phyloP scores from a whole-genome alignment of 1,140 invertebrate genomes.

The Odontomachus brunneus region DNA sequence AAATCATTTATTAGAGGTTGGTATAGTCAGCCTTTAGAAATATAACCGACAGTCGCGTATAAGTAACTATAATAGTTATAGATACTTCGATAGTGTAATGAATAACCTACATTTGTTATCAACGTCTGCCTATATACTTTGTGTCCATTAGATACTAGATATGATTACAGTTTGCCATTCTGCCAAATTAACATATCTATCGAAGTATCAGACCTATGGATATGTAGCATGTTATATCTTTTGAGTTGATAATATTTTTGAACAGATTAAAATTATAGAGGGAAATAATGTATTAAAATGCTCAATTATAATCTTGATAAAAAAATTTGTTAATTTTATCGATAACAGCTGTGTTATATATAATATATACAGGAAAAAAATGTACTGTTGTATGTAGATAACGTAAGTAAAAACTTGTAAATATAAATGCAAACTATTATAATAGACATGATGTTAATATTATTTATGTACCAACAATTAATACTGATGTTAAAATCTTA shows the following conservation, averaged over 20 bases:
- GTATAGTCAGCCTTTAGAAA: no score
- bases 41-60: slow-evolving; percentile 5
- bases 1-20: no score
- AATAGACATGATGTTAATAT: background rate
- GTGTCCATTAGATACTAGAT: background rate
- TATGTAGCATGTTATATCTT: background rate
- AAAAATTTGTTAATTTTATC: background rate
- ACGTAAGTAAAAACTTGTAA: slow-evolving; percentile 42
- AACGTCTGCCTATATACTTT: background rate
- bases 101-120: background rate
- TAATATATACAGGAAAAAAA: background rate
- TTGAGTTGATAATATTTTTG: slow-evolving; percentile 21
- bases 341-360: background rate
- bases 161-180: background rate
- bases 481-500: slow-evolving; percentile 28
- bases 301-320: background rate
- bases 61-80: slow-evolving; percentile 5
- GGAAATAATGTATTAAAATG: background rate
- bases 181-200: no score
- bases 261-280: slow-evolving; percentile 25
- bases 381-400: slow-evolving; percentile 26
- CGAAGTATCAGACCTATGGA: no score
- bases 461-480: background rate
- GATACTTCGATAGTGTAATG: background rate
- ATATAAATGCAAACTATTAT: slow-evolving; percentile 33